Conservation (phyloP, 2,113 vertebrate genomes). For the Amblyopsis rosae region DNA sequence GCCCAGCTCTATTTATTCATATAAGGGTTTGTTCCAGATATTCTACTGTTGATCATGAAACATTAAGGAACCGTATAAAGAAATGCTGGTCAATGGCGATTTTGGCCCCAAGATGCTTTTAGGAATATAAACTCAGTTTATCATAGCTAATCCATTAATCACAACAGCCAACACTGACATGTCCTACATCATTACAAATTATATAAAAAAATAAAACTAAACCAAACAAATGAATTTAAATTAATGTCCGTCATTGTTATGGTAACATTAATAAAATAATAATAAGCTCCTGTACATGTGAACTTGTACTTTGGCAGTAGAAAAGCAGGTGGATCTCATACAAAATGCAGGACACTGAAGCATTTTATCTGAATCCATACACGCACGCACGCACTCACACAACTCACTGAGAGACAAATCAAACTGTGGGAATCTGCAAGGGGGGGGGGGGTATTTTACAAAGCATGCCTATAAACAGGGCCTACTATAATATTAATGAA, state of each 20-base stretch:
- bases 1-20: too few relatives aligned
- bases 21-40: too few relatives aligned
- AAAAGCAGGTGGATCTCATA: conserved; percentile 69
- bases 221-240: conserved; percentile 65
- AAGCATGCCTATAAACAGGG: too few relatives aligned
- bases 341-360: conserved; percentile 82
- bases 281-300: conserved; percentile 47
- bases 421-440: too few relatives aligned
- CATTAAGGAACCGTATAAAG: background rate
- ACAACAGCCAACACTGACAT: conserved; percentile 78
- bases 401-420: too few relatives aligned
- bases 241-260: conserved; percentile 49
- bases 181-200: conserved; percentile 60
- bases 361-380: conserved; percentile 2
- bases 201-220: conserved; percentile 77
- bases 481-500: too few relatives aligned
- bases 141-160: conserved; percentile 50
- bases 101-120: background rate
- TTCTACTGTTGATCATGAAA: too few relatives aligned
- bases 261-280: conserved; percentile 23
- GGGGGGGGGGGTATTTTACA: too few relatives aligned
- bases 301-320: conserved; percentile 37
- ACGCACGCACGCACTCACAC: too few relatives aligned
- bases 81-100: background rate
- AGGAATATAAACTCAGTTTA: conserved; percentile 54